Evolutionary conservation across 2,797 vertebrate genomes (phyloP), one percentile per base, ranked within the genome.

Genomic region (Salmo trutta): DNA sequence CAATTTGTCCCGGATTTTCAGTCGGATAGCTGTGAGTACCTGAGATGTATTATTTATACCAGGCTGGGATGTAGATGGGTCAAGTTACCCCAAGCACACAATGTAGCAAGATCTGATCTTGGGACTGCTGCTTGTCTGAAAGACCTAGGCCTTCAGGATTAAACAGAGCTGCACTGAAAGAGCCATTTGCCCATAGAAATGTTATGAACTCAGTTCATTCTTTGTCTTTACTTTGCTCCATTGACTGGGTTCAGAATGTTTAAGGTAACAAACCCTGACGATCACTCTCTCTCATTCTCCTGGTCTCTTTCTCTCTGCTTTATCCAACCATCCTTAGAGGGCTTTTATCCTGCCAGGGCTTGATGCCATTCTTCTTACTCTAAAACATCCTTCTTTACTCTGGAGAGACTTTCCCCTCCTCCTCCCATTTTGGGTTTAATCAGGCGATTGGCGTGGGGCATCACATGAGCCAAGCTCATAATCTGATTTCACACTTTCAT

Each of bases 1-100:
- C 97, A 98, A 69, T 98, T 97, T 93, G 97, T 98, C 90, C 97
- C 97, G 86, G 97, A 98, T 94, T 98, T 98, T 92, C 96, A 96
- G 92, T 97, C 96, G 2, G 97, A 97, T 90, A 98, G 95, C 92
- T 91, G 97, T 98, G 91, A 98, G 97, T 97, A 93, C 80, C 82
- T 81, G 64, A 75, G 47, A 76, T 84, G 73, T 80, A 77, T 85
- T 81, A 77, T 90, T 86, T 67, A 78, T 82, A 72, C 73, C 53
- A 8, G 56, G 33, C 41, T 16, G 56, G 33, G 1, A 47, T 53
- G 19, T 2, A 19, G 16, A 54, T 3, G 53, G 6, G 65, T 66
- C 65, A 31, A 66, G 64, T 24, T 4, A 24, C 24, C 64, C 14
- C 4, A 14, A 4, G 24, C 21, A 31, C 56, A 19, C 56, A 59